Evolutionary conservation across 2,797 vertebrate genomes (phyloP).

Genomic region (Anas georgica): DNA sequence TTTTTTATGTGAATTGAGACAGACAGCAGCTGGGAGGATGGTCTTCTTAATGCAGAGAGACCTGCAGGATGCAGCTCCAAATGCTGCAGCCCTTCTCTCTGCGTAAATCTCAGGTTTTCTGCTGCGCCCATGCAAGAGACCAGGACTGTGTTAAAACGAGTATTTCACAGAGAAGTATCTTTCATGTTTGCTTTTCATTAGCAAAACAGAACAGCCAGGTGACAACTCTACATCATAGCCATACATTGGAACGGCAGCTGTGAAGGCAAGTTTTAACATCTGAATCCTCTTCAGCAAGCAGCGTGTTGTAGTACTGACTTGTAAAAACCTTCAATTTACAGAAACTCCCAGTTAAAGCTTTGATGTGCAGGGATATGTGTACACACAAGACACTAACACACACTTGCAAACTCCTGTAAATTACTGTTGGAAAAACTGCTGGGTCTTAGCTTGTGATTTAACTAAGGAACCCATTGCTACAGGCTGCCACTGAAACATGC

Average conservation of each 20-base stretch:
- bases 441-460: background rate
- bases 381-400: background rate
- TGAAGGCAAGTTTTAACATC: background rate
- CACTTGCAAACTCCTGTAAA: background rate
- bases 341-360: background rate
- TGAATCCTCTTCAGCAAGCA: background rate
- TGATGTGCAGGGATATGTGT: background rate
- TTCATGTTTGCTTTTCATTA: background rate
- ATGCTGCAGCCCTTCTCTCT: background rate
- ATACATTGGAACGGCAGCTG: background rate
- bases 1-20: background rate
- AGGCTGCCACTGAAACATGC: background rate
- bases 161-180: background rate
- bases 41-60: background rate
- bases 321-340: background rate
- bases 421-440: background rate
- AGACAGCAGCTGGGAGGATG: background rate
- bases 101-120: conserved; percentile 9
- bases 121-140: background rate
- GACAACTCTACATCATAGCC: background rate
- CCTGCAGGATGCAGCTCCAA: background rate
- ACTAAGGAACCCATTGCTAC: background rate
- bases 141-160: background rate
- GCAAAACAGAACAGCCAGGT: background rate
- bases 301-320: background rate